Evolutionary conservation across 2,888 invertebrate genomes (phyloP).

Genomic region (Carterocephalus palaemon): DNA sequence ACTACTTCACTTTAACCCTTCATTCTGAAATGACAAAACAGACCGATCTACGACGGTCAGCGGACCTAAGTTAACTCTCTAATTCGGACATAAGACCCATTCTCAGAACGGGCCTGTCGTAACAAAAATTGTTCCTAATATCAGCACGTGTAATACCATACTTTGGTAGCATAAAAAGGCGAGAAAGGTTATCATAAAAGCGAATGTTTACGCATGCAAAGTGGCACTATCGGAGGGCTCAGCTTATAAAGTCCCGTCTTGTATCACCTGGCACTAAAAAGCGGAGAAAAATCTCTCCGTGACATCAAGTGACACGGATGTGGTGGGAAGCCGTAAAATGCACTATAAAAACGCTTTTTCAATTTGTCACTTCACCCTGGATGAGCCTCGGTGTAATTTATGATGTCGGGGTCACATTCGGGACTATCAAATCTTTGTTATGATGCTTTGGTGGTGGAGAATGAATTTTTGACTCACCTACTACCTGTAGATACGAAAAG

Average conservation of each 20-base stretch:
- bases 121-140: too few species aligned
- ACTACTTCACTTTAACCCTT: too few species aligned
- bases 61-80: too few species aligned
- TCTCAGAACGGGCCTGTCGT: too few species aligned
- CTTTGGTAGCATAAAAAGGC: too few species aligned
- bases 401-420: slow-evolving; percentile 22
- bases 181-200: background rate
- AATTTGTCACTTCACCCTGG: slow-evolving; percentile 53
- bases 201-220: slow-evolving; percentile 3
- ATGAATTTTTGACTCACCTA: slow-evolving; percentile 2
- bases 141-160: too few species aligned
- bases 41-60: too few species aligned
- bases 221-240: slow-evolving; percentile 4
- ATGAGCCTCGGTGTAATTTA: slow-evolving; percentile 37
- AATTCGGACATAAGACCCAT: too few species aligned
- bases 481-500: background rate
- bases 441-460: background rate
- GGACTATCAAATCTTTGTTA: slow-evolving; percentile 4
- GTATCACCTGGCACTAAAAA: slow-evolving; percentile 19
- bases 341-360: slow-evolving; percentile 61
- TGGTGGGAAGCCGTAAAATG: slow-evolving; percentile 50
- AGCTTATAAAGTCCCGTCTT: background rate
- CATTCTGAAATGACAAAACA: too few species aligned
- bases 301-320: slow-evolving; percentile 42
- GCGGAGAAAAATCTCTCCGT: slow-evolving; percentile 26